Conservation (phyloP, 1,140 invertebrate species). For the Bilobella aurantiaca region DNA sequence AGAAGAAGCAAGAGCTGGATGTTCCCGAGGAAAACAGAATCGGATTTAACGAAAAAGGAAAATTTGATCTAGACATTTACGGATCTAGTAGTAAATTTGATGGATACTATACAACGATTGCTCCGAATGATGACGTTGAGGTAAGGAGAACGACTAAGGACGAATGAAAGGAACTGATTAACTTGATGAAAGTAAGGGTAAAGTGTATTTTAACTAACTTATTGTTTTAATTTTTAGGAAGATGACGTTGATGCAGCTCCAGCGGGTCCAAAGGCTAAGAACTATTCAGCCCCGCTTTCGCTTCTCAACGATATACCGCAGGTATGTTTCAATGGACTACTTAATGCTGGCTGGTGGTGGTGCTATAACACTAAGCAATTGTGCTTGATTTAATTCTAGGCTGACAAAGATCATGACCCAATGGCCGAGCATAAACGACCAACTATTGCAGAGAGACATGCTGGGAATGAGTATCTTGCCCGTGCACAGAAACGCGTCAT, state of each 20-base stretch:
- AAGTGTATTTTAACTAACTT: no score
- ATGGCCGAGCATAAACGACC: slow-evolving; percentile 83
- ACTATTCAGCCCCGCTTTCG: slow-evolving; percentile 72
- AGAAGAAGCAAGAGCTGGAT: slow-evolving; percentile 55
- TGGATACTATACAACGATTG: slow-evolving; percentile 91
- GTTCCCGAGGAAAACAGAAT: slow-evolving; percentile 59
- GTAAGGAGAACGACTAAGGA: slow-evolving; percentile 45
- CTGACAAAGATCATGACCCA: slow-evolving; percentile 87
- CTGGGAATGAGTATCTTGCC: slow-evolving; percentile 77
- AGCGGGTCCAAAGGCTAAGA: slow-evolving; percentile 51
- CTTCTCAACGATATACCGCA: slow-evolving; percentile 80
- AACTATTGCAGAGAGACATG: slow-evolving; percentile 84
- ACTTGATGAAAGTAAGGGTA: no score
- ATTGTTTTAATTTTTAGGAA: slow-evolving; percentile 50
- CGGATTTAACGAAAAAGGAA: slow-evolving; percentile 75
- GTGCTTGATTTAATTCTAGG: slow-evolving; percentile 45
- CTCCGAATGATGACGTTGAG: slow-evolving; percentile 78
- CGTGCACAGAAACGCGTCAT: slow-evolving; percentile 79
- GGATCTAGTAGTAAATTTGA: slow-evolving; percentile 72
- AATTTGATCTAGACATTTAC: slow-evolving; percentile 89
- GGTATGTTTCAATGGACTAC: slow-evolving; percentile 43
- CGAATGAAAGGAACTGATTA: no score
- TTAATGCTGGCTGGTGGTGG: no score
- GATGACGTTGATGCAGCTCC: slow-evolving; percentile 67
- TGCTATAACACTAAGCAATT: slow-evolving; percentile 9